Evolutionary conservation across 1,140 invertebrate genomes (phyloP).

Genomic region (Portunus trituberculatus): DNA sequence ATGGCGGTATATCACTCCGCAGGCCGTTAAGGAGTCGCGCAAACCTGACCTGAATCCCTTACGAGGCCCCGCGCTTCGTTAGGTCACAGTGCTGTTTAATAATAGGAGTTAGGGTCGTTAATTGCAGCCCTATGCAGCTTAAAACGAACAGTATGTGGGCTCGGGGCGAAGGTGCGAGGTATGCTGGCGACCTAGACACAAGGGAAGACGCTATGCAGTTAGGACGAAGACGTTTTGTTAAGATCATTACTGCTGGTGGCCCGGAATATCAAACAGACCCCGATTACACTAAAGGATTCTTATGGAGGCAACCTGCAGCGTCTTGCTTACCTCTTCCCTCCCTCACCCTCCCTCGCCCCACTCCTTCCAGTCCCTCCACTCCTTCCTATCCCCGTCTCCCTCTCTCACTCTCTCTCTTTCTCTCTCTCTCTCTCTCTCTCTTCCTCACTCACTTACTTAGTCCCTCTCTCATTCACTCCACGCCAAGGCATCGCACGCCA

Average conservation of each 20-base stretch:
- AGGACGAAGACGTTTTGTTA: slow-evolving; percentile 71
- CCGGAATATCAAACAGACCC: slow-evolving; percentile 59
- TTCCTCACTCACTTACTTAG: not conserved
- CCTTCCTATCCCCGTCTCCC: too few species aligned
- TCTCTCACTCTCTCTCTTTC: not conserved
- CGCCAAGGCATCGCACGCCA: not conserved
- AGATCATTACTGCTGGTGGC: slow-evolving; percentile 60
- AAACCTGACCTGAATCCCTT: not conserved
- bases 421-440: not conserved
- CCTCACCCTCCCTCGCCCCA: not conserved
- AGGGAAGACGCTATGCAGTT: slow-evolving; percentile 57
- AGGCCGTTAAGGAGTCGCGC: not conserved
- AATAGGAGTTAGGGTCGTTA: slow-evolving; percentile 46
- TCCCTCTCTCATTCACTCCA: not conserved
- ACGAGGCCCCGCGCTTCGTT: slow-evolving; percentile 31
- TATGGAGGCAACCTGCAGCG: not conserved
- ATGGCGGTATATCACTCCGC: slow-evolving; percentile 42
- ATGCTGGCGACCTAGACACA: slow-evolving; percentile 35
- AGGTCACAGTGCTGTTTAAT: slow-evolving; percentile 27
- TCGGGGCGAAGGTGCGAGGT: not conserved
- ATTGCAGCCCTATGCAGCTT: slow-evolving; percentile 58
- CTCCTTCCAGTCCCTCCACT: not conserved
- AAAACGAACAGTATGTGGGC: slow-evolving; percentile 54
- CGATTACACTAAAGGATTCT: slow-evolving; percentile 29
- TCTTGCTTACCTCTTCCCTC: not conserved